Conservation (phyloP, 92 coral and sea anemone genomes). For the Blastomussa wellsi region DNA sequence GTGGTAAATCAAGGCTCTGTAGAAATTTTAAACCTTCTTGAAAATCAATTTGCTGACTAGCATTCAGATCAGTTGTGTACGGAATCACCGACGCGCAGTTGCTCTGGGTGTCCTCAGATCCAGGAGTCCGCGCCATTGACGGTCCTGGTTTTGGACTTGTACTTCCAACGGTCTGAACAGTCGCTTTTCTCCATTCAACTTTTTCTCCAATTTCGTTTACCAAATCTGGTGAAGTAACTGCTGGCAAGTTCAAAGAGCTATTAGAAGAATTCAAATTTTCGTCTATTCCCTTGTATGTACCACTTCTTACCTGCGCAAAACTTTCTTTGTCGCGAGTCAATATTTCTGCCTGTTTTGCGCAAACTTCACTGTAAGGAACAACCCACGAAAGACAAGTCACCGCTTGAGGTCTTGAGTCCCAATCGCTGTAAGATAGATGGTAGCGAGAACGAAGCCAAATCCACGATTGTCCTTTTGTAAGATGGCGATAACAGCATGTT, state of each 20-base stretch:
- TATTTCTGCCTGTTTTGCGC: slow-evolving; percentile 25
- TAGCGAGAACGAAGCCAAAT: slow-evolving; percentile 53
- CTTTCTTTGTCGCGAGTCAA: slow-evolving; percentile 13
- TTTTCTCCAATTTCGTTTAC: not conserved
- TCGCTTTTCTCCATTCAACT: not conserved
- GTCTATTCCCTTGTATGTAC: not conserved
- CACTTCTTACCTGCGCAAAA: not conserved
- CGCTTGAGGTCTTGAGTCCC: slow-evolving; percentile 32
- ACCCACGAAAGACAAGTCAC: slow-evolving; percentile 31
- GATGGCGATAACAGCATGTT: slow-evolving; percentile 59
- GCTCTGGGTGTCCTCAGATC: not conserved
- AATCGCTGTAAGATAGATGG: slow-evolving; percentile 30
- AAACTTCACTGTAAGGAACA: slow-evolving; percentile 11
- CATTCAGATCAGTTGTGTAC: not conserved
- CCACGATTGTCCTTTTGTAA: slow-evolving; percentile 66
- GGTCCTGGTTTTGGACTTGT: not conserved
- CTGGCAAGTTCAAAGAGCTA: not conserved
- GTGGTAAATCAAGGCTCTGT: slow-evolving; percentile 1
- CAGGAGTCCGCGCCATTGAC: slow-evolving; percentile 1
- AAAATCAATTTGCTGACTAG: not conserved
- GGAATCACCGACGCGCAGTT: not conserved
- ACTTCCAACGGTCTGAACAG: not conserved
- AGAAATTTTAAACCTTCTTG: slow-evolving; percentile 18
- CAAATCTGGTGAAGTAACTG: not conserved
- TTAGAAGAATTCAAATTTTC: not conserved